Base-by-base conservation (phyloP, 2,888 invertebrate genomes). In the Epistrophe eligans region DNA sequence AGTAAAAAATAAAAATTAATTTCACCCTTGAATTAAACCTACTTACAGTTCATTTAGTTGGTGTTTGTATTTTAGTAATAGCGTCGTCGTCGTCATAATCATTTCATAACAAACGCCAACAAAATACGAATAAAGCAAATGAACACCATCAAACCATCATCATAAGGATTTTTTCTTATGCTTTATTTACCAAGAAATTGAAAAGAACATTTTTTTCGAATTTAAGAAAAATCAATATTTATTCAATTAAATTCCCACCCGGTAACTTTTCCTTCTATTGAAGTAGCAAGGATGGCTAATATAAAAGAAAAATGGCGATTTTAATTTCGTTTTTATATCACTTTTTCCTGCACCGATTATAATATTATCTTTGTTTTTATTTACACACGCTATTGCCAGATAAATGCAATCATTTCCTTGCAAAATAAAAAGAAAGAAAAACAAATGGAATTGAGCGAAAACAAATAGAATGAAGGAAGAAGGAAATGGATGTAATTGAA, bases 311-410 rank as follows among this genome's bases (percentile, higher is more conserved):
- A 66, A 66, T 35, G 48, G 17, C 17, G 17, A 50, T 32, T 66
- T 66, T 66, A 66, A 66, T 66, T 66, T 66, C 50, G 17, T 66
- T 66, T 66, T 66, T 17, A n/a, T 48, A 66, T 66, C 48, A 66
- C 48, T 48, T 66, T 35, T 48, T 17, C 32, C 8, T 66, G 9
- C 48, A 45, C 45, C 64, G 45, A 66, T 64, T 64, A 60, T 66
- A 62, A 15, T 8, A 28, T 66, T 32, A 66, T 48, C 17, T 48
- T 48, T 66, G 48, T 66, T 66, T 66, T 66, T 66, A 50, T 66
- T 66, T 66, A 48, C 48, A 48, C 48, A 50, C 64, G 9, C 32
- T 32, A 35, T 32, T 48, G 17, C 48, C 32, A 48, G 48, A 32
- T 48, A 35, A 48, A 66, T 66, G 48, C 48, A 66, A 66, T 45